Percentiles rank a stretch among this genome's conserved stretches.
Conservation (phyloP, 1,140 invertebrate genomes). For the Oncopeltus fasciatus region DNA sequence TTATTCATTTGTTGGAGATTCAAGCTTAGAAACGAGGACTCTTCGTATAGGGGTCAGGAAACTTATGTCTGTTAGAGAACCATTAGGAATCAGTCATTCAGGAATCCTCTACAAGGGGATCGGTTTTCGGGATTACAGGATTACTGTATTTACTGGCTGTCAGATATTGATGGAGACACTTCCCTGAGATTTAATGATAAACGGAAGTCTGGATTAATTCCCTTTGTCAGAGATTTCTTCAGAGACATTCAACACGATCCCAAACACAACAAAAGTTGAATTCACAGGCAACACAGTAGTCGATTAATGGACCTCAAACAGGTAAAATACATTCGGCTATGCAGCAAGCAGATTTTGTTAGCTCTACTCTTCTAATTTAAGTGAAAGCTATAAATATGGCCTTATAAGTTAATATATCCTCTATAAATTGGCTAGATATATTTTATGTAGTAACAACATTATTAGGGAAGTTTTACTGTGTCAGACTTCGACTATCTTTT, state of each 20-base stretch:
- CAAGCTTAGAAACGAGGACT: constrained; percentile 62
- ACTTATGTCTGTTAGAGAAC: constrained; percentile 61
- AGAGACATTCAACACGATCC: neutral
- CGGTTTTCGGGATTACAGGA: constrained; percentile 54
- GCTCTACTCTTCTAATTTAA: too few relatives aligned
- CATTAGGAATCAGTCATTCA: constrained; percentile 34
- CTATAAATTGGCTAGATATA: too few relatives aligned
- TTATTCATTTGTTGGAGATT: constrained; percentile 76
- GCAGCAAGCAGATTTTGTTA: too few relatives aligned
- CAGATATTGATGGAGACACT: too few relatives aligned
- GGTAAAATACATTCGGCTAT: too few relatives aligned
- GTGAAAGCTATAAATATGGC: too few relatives aligned
- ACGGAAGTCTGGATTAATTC: neutral
- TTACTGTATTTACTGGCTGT: neutral
- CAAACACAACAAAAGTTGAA: neutral
- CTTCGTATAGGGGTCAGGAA: constrained; percentile 70
- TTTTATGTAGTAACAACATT: too few relatives aligned
- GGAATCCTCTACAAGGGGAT: constrained; percentile 41
- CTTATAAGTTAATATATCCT: too few relatives aligned
- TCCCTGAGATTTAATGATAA: too few relatives aligned
- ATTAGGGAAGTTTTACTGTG: too few relatives aligned
- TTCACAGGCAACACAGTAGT: neutral
- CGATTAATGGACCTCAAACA: neutral
- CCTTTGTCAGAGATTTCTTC: neutral
- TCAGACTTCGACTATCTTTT: too few relatives aligned